phyloP scores from a whole-genome alignment of 2,888 invertebrate species.

The Anorthoa munda region DNA sequence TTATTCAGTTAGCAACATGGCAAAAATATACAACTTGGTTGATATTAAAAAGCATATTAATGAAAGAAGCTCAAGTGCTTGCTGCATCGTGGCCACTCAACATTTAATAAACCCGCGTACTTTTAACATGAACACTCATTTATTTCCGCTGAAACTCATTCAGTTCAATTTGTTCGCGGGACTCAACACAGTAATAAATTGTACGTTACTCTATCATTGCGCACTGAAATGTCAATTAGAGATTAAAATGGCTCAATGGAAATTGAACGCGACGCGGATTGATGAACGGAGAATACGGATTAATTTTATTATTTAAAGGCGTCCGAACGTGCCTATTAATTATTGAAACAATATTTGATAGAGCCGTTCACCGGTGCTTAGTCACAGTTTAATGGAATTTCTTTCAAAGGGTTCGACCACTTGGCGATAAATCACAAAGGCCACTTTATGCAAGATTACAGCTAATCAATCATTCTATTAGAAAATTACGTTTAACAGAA shows the following conservation, averaged over 20 bases:
- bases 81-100: slow-evolving; percentile 46
- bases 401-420: slow-evolving; percentile 69
- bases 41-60: slow-evolving; percentile 29
- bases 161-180: slow-evolving; percentile 61
- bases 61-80: slow-evolving; percentile 52
- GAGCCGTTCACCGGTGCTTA: slow-evolving; percentile 67
- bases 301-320: slow-evolving; percentile 77
- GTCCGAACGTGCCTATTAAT: slow-evolving; percentile 72
- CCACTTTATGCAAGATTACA: slow-evolving; percentile 57
- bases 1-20: slow-evolving; percentile 10
- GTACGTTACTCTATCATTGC: slow-evolving; percentile 74
- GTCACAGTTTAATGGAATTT: slow-evolving; percentile 75
- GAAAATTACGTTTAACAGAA: slow-evolving; percentile 48
- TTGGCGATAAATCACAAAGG: slow-evolving; percentile 66
- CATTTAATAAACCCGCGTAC: slow-evolving; percentile 58
- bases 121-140: slow-evolving; percentile 58
- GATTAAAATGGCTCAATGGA: slow-evolving; percentile 80
- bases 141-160: slow-evolving; percentile 61
- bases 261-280: slow-evolving; percentile 79
- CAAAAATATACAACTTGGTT: slow-evolving; percentile 11
- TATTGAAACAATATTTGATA: slow-evolving; percentile 76
- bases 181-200: slow-evolving; percentile 73
- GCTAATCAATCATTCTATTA: slow-evolving; percentile 65
- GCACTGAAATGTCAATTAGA: slow-evolving; percentile 83
- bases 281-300: slow-evolving; percentile 77